Evolutionary conservation across 2,113 vertebrate genomes (phyloP).

Genomic region (Callopanchax toddi): DNA sequence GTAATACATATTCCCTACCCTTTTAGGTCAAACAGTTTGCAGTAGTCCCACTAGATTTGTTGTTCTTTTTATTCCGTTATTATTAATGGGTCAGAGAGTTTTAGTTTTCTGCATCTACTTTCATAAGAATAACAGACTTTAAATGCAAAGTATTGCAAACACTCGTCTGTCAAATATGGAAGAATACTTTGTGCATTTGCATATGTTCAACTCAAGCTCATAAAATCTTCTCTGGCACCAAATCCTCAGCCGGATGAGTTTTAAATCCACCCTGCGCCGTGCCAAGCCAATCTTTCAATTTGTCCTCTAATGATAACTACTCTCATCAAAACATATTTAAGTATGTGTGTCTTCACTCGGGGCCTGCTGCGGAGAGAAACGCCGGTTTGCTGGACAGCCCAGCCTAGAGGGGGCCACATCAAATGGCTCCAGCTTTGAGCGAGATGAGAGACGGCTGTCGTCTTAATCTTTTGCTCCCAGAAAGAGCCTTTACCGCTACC

Average conservation of each 20-base stretch:
- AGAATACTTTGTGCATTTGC: slow-evolving; percentile 23
- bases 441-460: slow-evolving; percentile 64
- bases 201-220: slow-evolving; percentile 29
- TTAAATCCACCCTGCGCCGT: slow-evolving; percentile 39
- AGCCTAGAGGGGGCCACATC: slow-evolving; percentile 55
- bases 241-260: slow-evolving; percentile 45
- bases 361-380: slow-evolving; percentile 44
- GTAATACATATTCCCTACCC: no score
- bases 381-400: slow-evolving; percentile 34
- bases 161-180: slow-evolving; percentile 6
- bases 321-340: slow-evolving; percentile 64
- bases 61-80: no score
- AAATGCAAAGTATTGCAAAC: not conserved
- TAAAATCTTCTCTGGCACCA: slow-evolving; percentile 20
- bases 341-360: slow-evolving; percentile 56
- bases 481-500: slow-evolving; percentile 56
- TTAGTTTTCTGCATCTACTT: not conserved
- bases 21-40: no score
- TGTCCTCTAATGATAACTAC: slow-evolving; percentile 56
- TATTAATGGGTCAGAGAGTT: no score
- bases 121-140: slow-evolving; percentile 1
- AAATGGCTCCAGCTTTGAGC: slow-evolving; percentile 66
- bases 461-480: slow-evolving; percentile 72
- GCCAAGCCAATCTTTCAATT: slow-evolving; percentile 61
- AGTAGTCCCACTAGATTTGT: no score